Percentiles rank a stretch among this genome's conserved stretches.
Evolutionary conservation across 1,140 invertebrate species (phyloP).

Genomic region (Meloidogyne chitwoodi): DNA sequence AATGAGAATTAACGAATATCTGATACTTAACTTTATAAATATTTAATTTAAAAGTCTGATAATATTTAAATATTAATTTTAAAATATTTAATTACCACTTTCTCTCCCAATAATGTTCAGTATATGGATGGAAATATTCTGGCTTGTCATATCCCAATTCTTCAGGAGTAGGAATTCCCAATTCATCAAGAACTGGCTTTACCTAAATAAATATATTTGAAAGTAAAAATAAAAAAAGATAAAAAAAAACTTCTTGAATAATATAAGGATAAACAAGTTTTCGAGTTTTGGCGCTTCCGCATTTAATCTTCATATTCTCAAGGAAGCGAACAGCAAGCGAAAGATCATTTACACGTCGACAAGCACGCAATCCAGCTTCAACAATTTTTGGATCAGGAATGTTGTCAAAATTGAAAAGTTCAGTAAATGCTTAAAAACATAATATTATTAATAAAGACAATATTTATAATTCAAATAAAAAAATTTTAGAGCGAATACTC

Average conservation of each 20-base stretch:
- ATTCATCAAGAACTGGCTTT: slow-evolving; percentile 79
- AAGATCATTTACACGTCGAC: slow-evolving; percentile 86
- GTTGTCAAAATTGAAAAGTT: slow-evolving; percentile 66
- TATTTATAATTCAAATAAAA: too few species aligned
- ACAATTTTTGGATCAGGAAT: slow-evolving; percentile 91
- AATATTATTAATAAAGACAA: too few species aligned
- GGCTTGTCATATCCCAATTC: slow-evolving; percentile 95
- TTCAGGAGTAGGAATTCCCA: slow-evolving; percentile 88
- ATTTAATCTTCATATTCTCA: slow-evolving; percentile 83
- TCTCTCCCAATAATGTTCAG: slow-evolving; percentile 55
- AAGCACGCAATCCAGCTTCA: slow-evolving; percentile 82
- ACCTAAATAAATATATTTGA: slow-evolving; percentile 33
- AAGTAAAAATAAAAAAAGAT: neutral
- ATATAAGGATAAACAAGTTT: slow-evolving; percentile 52
- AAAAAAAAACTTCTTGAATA: slow-evolving; percentile 48
- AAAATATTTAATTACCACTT: slow-evolving; percentile 56
- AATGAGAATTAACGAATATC: too few species aligned
- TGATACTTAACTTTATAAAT: too few species aligned
- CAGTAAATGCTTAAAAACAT: slow-evolving; percentile 47
- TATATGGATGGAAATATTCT: slow-evolving; percentile 69
- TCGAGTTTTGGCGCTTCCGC: slow-evolving; percentile 68
- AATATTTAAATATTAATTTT: too few species aligned
- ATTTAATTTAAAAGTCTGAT: too few species aligned
- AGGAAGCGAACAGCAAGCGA: slow-evolving; percentile 84
- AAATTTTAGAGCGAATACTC: too few species aligned